These are phyloP conservation scores for Eristalis arbustorum DNA, from an alignment of 2,888 invertebrate genomes.

Conservation along the genomic window DNA sequence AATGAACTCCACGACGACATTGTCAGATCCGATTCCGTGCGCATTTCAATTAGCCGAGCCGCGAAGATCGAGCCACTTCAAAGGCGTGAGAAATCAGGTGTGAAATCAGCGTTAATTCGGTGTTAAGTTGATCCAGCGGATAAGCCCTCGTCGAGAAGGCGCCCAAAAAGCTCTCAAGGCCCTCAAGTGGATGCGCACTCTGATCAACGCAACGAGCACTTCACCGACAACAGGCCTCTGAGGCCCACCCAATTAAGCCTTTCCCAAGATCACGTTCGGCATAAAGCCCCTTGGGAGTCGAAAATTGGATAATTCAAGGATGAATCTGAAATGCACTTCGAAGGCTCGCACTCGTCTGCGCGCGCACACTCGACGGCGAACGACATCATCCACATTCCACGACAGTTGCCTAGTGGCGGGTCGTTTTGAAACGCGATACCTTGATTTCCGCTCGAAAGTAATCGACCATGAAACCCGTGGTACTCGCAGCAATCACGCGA, in stretches of 20 bases:
- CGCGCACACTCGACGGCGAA: background rate
- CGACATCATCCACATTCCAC: slow-evolving; percentile 11
- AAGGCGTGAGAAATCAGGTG: slow-evolving; percentile 1
- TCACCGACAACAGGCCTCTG: slow-evolving; percentile 6
- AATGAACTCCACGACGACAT: background rate
- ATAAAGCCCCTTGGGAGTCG: background rate
- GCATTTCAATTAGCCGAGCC: background rate
- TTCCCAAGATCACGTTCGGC: slow-evolving; percentile 10
- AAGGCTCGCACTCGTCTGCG: background rate
- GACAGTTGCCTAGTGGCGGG: background rate
- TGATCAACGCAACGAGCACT: background rate
- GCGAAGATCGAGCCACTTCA: background rate
- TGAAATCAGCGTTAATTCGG: background rate
- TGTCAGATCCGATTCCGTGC: background rate
- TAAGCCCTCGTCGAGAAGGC: background rate
- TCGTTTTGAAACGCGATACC: slow-evolving; percentile 39
- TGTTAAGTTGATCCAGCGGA: slow-evolving; percentile 11
- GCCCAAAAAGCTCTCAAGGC: background rate
- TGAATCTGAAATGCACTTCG: slow-evolving; percentile 24
- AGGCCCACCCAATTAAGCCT: slow-evolving; percentile 8
- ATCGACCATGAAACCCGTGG: slow-evolving; percentile 59
- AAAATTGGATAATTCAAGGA: slow-evolving; percentile 41
- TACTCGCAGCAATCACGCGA: slow-evolving; percentile 40
- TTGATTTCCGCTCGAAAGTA: slow-evolving; percentile 65
- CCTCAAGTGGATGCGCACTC: background rate